Base-by-base conservation (phyloP, 1,140 invertebrate genomes). In the Heliconius melpomene region DNA sequence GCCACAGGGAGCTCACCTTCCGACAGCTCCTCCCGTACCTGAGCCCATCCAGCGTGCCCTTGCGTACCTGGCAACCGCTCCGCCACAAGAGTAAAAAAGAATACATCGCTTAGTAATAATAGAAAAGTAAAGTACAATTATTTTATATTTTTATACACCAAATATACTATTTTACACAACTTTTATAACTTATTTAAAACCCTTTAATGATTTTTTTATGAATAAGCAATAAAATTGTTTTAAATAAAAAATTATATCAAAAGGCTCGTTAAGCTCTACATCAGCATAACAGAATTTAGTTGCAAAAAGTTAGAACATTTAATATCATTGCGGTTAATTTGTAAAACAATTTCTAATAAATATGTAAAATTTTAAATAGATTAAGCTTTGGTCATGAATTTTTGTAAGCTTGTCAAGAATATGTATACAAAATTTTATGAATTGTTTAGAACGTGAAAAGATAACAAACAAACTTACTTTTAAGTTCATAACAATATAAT, bases 1-100 rank as follows among this genome's bases (percentile, higher is more conserved):
- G 78, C 95, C 96, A 2, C 90, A 95, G 83, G 96, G 96, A 52
- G 95, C 94, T 70, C 96, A 96, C 85, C 86, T 96, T 5, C 96
- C 96, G 87, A 95, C 95, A 36, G 96, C 97, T 13, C 97, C 97
- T 1, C 97, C 97, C 60, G 91, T 94, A 75, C 94, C 94, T 7
- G 93, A 91, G 72, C 85, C 93, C 79, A 95, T 95, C 82, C 93
- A 94, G 83, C 89, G 92, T 7, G 87, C 94, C n/a, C 89, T 96
- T 46, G 95, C 93, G 73, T 95, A 95, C 85, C 91, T 95, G 82
- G 93, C 93, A 50, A 88, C 93, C 16, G 94, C 93, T 6, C 87
- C 92, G 1, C 94, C 92, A 29, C 60, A 66, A 29, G 11, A 66
- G 23, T 66, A 66, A 66, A 66, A 13, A 66, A 23, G 0, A 57